Base-by-base conservation (phyloP, 2,888 invertebrate species). In the Andrena dorsata region DNA sequence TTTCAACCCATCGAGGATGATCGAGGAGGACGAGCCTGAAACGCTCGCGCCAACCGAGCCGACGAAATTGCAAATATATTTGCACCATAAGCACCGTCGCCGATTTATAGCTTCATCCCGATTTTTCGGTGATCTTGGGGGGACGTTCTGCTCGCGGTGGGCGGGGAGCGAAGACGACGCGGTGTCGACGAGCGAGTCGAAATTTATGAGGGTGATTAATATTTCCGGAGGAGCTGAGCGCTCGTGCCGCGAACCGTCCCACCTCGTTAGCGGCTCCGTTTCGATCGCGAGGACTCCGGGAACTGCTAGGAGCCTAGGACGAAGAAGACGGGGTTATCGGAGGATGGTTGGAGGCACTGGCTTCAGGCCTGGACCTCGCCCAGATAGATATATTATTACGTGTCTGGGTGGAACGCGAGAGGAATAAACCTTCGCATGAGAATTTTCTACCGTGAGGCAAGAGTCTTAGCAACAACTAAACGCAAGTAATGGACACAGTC, bases 131-230 rank as follows among this genome's bases (percentile, higher is more conserved):
- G 68, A 82, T 86, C 74, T 71, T 71, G 63, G 70, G 75, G 75
- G 49, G 63, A 76, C 76, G 78, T 85, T 85, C 80, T 58, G 78
- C 49, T 65, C 58, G 13, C 30, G 16, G 5, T 7, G 10, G 53
- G 41, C 47, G 51, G 10, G 35, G 47, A 13, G 28, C n/a, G 16
- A 26, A 68, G 53, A 41, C n/a, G 47, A 58, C 10, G 70, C 53
- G 51, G 35, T 61, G 47, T 58, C 80, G 47, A 64, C 49, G 71
- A 66, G 28, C 72, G 66, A 68, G 84, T 83, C 85, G 76, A 84
- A 87, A 86, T 89, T 89, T 86, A 87, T 85, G 85, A 28, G 58
- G 73, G 86, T 87, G 86, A 88, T 86, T 88, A 88, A 88, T 88
- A 86, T 83, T 80, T 78, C 73, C 75, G 64, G 66, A 20, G 74